A percentile compares a stretch with the other conserved stretches of the same genome.
Evolutionary conservation across 1,140 invertebrate genomes (phyloP).

Genomic region (Ceratina japonica): DNA sequence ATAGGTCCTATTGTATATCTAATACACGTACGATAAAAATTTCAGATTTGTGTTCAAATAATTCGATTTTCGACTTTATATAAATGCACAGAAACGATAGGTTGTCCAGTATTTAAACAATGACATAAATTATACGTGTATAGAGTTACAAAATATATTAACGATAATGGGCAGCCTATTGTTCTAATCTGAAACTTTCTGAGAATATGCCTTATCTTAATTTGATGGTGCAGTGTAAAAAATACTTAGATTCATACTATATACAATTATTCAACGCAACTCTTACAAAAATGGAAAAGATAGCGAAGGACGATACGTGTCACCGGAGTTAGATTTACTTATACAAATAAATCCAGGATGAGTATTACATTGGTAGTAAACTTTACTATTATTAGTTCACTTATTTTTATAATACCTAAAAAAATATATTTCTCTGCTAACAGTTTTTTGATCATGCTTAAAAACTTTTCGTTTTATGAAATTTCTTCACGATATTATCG

Average conservation of each 20-base stretch:
- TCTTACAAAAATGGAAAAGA: conserved; percentile 2
- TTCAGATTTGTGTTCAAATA: conserved; percentile 58
- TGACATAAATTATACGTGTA: conserved; percentile 57
- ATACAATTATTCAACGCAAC: conserved; percentile 12
- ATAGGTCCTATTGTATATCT: conserved; percentile 48
- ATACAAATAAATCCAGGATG: conserved; percentile 1
- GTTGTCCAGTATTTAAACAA: conserved; percentile 59
- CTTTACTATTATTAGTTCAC: conserved; percentile 39
- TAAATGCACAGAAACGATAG: conserved; percentile 60
- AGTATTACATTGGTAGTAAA: conserved; percentile 15
- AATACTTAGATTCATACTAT: conserved; percentile 38
- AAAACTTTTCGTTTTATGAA: conserved; percentile 1
- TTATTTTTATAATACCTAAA: conserved; percentile 46
- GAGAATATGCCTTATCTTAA: conserved; percentile 73
- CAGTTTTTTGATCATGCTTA: background rate
- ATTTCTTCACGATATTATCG: background rate
- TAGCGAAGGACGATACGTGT: background rate
- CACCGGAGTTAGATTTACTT: conserved; percentile 24
- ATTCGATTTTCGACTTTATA: conserved; percentile 70
- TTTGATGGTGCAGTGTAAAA: conserved; percentile 68
- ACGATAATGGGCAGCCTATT: conserved; percentile 56
- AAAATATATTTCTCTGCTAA: conserved; percentile 32
- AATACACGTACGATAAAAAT: conserved; percentile 49
- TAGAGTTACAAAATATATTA: conserved; percentile 44
- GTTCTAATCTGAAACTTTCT: conserved; percentile 54